Base-by-base conservation (phyloP, 2,797 vertebrate species). In the Pelobates cultripes region DNA sequence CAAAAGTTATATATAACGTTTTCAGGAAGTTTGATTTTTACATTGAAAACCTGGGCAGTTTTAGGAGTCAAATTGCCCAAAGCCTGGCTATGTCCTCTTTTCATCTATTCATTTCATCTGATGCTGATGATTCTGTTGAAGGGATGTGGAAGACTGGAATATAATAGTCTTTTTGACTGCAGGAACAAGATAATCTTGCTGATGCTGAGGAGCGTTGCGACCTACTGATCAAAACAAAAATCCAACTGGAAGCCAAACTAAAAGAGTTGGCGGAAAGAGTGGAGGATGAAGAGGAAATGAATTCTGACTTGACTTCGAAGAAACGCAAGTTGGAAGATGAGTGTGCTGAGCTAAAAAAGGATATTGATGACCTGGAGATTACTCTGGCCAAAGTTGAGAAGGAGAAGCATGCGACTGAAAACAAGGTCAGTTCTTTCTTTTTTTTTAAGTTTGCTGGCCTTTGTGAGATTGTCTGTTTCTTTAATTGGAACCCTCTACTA, bases 161-260 rank as follows among this genome's bases (percentile, higher is more conserved):
- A 17, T n/a, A 77, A n/a, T 15, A 12, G 15, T 7, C 17, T 47
- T 63, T 53, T 28, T 15, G 15, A 12, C 85, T 53, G 40, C 79
- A 99, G 97, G 97, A 99, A 86, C 96, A 98, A 86, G 97, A 98
- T 86, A 98, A 97, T 87, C 92, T 98, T 81, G 95, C 95, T 0
- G 96, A 98, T 78, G 96, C 97, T 0, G 97, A 97, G 87, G 97
- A 98, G 1, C 96, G 96, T 84, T 98, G 97, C 4, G 96, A 98
- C 85, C 90, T 96, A 85, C 94, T 99, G 76, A 98, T 98, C 89
- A 98, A 97, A 86, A 92, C 96, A 61, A 98, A 98, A 90, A 96
- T 97, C 86, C 96, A 96, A 87, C 90, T 97, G 70, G 97, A 99
- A 86, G 95, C 96, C 10, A 97, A 96, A 88, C 92, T 95, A 67